A percentile compares a stretch with the other conserved stretches of the same genome.
Evolutionary conservation across 2,113 vertebrate genomes (phyloP).

Genomic region (Recurvirostra avosetta): DNA sequence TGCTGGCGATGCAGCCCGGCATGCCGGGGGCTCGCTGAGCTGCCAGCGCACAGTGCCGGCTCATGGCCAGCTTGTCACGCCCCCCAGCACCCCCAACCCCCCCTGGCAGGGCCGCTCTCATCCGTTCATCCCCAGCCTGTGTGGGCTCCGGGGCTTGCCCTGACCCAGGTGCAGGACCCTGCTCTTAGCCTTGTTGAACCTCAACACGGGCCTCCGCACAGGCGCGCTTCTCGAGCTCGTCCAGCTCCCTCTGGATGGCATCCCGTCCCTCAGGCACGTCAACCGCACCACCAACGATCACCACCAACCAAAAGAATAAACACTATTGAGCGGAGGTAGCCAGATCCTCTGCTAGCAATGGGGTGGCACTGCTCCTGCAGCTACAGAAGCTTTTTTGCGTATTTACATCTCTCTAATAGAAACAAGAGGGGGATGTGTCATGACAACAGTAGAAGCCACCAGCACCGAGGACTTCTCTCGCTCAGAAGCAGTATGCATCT

Average conservation of each 20-base stretch:
- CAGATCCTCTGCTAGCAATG: neutral
- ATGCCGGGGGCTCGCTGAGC: too few relatives aligned
- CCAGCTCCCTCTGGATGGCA: neutral
- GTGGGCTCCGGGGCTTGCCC: neutral
- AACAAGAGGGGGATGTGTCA: fast-evolving
- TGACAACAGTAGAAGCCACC: neutral
- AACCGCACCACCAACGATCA: neutral
- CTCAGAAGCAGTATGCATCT: fast-evolving
- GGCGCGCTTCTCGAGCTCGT: neutral
- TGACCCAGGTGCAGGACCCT: too few relatives aligned
- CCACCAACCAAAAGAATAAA: neutral
- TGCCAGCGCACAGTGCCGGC: too few relatives aligned
- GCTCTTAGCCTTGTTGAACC: neutral
- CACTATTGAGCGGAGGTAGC: neutral
- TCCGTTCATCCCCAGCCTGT: too few relatives aligned
- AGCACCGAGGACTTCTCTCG: fast-evolving
- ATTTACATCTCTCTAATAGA: fast-evolving
- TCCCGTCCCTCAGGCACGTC: neutral
- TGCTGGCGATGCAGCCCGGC: too few relatives aligned
- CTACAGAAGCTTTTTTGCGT: neutral
- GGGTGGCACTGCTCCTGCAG: neutral
- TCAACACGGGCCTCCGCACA: too few relatives aligned
- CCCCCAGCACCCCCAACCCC: too few relatives aligned
- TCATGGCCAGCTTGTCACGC: too few relatives aligned
- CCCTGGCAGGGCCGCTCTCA: too few relatives aligned